Conservation (phyloP, 2,888 invertebrate species). For the Diloba caeruleocephala region DNA sequence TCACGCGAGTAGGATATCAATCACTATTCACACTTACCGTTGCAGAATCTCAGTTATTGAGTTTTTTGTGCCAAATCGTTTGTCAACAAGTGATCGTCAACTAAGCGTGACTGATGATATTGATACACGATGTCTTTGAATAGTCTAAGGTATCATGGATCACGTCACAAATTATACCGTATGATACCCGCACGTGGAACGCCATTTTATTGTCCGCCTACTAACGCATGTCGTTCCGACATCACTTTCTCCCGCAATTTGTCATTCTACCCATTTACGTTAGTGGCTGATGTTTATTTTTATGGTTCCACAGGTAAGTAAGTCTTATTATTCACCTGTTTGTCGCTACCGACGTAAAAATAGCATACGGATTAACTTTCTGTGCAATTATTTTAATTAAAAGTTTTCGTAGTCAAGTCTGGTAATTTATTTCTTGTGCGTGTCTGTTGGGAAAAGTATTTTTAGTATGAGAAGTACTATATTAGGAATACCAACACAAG, state of each 20-base stretch:
- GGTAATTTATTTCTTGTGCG: slow-evolving; percentile 28
- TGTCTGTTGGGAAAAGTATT: slow-evolving; percentile 30
- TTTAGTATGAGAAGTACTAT: no score
- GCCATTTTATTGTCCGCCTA: slow-evolving; percentile 55
- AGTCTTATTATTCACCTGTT: slow-evolving; percentile 26
- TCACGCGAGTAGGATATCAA: slow-evolving; percentile 24
- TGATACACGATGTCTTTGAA: slow-evolving; percentile 27
- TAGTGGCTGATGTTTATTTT: slow-evolving; percentile 44
- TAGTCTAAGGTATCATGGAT: slow-evolving; percentile 27
- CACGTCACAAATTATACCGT: slow-evolving; percentile 49
- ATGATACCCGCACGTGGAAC: slow-evolving; percentile 56
- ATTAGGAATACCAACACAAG: no score
- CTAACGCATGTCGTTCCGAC: slow-evolving; percentile 72
- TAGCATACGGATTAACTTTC: slow-evolving; percentile 46
- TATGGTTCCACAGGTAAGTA: slow-evolving; percentile 44
- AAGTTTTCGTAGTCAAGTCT: slow-evolving; percentile 14
- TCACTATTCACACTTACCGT: slow-evolving; percentile 23
- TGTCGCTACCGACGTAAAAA: slow-evolving; percentile 44
- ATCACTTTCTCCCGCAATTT: slow-evolving; percentile 82
- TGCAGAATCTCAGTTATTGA: slow-evolving; percentile 24
- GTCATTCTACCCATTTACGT: slow-evolving; percentile 55
- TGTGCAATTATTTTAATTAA: slow-evolving; percentile 47
- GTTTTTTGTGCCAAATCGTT: slow-evolving; percentile 47
- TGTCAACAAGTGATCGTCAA: slow-evolving; percentile 32
- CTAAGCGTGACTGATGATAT: slow-evolving; percentile 39